phyloP scores from a whole-genome alignment of 2,888 invertebrate species.

The Melanchra persicariae region DNA sequence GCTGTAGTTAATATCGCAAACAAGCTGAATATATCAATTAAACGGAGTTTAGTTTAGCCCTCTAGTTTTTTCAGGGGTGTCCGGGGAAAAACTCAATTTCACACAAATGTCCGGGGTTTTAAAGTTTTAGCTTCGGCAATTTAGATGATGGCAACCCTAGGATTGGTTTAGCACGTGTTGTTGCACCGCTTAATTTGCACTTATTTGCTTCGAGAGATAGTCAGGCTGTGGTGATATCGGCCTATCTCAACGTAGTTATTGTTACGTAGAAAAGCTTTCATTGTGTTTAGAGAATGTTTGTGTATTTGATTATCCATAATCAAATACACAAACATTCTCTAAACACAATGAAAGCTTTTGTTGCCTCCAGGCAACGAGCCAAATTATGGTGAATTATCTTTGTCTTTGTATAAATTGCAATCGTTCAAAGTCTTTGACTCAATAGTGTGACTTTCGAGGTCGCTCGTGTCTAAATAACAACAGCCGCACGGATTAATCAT shows the following conservation, averaged over 20 bases:
- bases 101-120: no score
- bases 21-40: no score
- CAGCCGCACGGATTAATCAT: not conserved
- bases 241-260: constrained; percentile 29
- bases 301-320: no score
- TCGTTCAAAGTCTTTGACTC: no score
- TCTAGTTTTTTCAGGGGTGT: no score
- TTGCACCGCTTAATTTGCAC: constrained; percentile 13
- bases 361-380: not conserved
- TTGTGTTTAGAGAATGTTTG: not conserved
- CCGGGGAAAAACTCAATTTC: no score
- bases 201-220: constrained; percentile 11
- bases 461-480: not conserved
- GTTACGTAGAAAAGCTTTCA: constrained; percentile 9
- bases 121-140: no score
- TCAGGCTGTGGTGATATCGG: constrained; percentile 21
- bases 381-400: not conserved
- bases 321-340: not conserved
- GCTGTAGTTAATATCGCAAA: no score
- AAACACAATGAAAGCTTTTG: not conserved
- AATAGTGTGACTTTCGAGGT: not conserved
- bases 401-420: not conserved
- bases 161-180: constrained; percentile 39
- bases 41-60: no score
- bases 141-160: constrained; percentile 8